Conservation (phyloP, 2,113 vertebrate genomes). For the Turnix velox region DNA sequence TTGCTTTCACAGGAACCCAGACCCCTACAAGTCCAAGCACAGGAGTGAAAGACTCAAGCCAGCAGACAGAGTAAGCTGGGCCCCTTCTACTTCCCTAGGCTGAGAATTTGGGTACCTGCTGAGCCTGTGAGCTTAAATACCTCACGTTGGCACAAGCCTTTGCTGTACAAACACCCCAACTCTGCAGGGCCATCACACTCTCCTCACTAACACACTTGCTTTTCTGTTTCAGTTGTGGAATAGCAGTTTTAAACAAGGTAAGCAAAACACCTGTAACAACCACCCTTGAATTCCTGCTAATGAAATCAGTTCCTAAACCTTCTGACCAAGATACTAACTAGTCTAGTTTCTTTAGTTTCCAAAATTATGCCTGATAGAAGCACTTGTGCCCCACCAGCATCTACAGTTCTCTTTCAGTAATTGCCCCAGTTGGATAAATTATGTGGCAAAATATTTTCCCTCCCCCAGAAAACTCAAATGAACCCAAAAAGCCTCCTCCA, state of each 20-base stretch:
- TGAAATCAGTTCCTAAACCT: background rate
- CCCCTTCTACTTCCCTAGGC: background rate
- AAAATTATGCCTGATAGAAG: background rate
- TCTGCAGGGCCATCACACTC: fast-evolving
- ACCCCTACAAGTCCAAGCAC: background rate
- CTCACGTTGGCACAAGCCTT: background rate
- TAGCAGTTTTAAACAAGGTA: constrained; percentile 75
- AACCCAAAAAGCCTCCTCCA: background rate
- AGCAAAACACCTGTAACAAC: background rate
- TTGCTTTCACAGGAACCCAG: constrained; percentile 68
- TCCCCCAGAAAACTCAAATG: background rate
- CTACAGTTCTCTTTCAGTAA: background rate
- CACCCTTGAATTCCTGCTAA: background rate
- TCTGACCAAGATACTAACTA: background rate
- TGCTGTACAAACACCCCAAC: fast-evolving
- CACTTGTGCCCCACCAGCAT: background rate
- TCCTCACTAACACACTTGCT: background rate
- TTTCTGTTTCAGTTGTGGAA: constrained; percentile 66
- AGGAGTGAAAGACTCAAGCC: constrained; percentile 67
- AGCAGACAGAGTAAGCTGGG: constrained; percentile 77
- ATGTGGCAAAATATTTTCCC: background rate
- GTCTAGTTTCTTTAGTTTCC: background rate
- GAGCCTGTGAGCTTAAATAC: fast-evolving
- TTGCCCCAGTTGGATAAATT: background rate
- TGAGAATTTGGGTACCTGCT: fast-evolving